phyloP scores from a whole-genome alignment of 2,888 invertebrate species.

The Leptinotarsa tumamoca region DNA sequence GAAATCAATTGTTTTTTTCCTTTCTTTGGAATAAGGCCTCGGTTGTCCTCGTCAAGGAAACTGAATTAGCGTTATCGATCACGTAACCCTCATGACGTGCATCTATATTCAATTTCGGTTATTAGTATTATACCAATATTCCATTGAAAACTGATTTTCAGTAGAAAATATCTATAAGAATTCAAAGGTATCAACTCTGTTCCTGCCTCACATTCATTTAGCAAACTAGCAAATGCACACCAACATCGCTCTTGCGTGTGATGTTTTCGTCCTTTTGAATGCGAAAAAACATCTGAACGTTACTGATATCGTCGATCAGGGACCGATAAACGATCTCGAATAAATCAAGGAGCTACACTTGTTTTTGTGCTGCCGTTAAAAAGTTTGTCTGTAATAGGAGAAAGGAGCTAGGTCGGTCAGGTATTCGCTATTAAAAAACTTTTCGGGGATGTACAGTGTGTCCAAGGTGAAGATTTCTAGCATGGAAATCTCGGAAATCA shows the following conservation, averaged over 20 bases:
- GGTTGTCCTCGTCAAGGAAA: no score
- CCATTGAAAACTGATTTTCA: not conserved
- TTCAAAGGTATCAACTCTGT: not conserved
- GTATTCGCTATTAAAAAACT: conserved; percentile 47
- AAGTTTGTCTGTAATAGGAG: conserved; percentile 58
- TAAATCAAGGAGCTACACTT: conserved; percentile 52
- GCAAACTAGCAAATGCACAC: not conserved
- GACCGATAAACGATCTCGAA: conserved; percentile 48
- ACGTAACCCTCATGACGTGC: no score
- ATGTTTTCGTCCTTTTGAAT: conserved; percentile 16
- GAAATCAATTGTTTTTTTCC: no score
- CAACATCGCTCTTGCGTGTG: conserved; percentile 1
- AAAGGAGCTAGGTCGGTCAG: conserved; percentile 49
- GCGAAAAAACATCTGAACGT: conserved; percentile 30
- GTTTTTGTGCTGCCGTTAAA: conserved; percentile 56
- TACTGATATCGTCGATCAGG: conserved; percentile 39
- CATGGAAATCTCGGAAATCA: no score
- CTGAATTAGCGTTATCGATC: no score
- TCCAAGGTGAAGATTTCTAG: no score
- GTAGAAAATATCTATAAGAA: not conserved
- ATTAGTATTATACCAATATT: no score
- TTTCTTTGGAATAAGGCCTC: no score
- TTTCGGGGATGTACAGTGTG: conserved; percentile 57
- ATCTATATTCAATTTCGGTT: no score
- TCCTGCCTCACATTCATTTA: not conserved